phyloP scores from a whole-genome alignment of 1,140 invertebrate genomes.

The Vanessa atalanta region DNA sequence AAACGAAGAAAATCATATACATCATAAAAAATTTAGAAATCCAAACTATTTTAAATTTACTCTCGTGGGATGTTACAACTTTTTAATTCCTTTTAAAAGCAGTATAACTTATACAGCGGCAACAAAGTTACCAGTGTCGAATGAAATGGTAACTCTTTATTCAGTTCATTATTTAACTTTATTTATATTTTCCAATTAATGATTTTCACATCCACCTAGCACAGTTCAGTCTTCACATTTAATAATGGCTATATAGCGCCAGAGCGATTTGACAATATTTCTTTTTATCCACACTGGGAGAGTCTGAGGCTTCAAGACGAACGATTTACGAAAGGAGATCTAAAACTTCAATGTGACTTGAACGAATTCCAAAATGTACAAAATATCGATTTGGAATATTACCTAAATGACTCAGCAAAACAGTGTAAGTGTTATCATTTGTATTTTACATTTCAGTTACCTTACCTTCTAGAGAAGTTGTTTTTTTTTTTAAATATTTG shows the following conservation, averaged over 20 bases:
- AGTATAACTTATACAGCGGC: slow-evolving; percentile 52
- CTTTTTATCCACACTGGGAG: slow-evolving; percentile 64
- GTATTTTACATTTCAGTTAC: not conserved
- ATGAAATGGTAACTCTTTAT: slow-evolving; percentile 48
- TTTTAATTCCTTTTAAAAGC: slow-evolving; percentile 50
- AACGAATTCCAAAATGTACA: slow-evolving; percentile 55
- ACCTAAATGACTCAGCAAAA: slow-evolving; percentile 38
- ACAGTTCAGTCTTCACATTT: slow-evolving; percentile 43
- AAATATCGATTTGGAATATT: slow-evolving; percentile 54
- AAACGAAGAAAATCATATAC: slow-evolving; percentile 45
- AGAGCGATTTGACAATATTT: slow-evolving; percentile 44
- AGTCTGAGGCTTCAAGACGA: slow-evolving; percentile 46
- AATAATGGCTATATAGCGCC: slow-evolving; percentile 48
- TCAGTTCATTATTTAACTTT: slow-evolving; percentile 4
- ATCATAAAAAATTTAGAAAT: slow-evolving; percentile 54
- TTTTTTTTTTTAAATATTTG: no score
- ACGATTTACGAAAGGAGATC: slow-evolving; percentile 48
- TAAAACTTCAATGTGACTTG: slow-evolving; percentile 48
- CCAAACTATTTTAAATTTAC: slow-evolving; percentile 64
- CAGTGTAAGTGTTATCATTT: slow-evolving; percentile 32
- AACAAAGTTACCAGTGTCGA: slow-evolving; percentile 52
- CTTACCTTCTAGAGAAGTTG: not conserved
- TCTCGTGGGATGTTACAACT: slow-evolving; percentile 60
- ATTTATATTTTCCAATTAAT: slow-evolving; percentile 15
- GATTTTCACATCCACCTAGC: slow-evolving; percentile 35